Evolutionary conservation across 2,888 invertebrate species (phyloP).

Genomic region (Sminthurides aquaticus): DNA sequence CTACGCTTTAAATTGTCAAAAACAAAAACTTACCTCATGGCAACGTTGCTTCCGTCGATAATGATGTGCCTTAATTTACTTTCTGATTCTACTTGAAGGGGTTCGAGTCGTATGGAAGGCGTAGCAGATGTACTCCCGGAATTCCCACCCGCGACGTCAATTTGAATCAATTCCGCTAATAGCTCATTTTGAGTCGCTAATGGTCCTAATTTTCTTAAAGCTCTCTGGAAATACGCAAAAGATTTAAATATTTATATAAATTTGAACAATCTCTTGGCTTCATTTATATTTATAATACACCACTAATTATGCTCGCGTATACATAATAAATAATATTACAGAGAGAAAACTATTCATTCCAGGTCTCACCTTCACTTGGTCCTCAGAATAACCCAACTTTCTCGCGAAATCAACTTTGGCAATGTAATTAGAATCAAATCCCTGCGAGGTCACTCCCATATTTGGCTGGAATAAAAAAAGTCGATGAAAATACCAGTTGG

Average conservation of each 20-base stretch:
- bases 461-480: not conserved
- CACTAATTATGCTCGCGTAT: too few relatives aligned
- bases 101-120: conserved; percentile 10
- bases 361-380: conserved; percentile 65
- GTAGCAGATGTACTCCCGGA: not conserved
- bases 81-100: conserved; percentile 10
- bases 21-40: conserved; percentile 77
- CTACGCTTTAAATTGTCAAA: too few relatives aligned
- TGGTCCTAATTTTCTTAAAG: conserved; percentile 73
- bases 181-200: conserved; percentile 80
- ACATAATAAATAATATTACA: too few relatives aligned
- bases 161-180: conserved; percentile 76
- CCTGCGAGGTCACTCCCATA: conserved; percentile 1
- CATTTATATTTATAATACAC: too few relatives aligned
- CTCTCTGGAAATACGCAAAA: conserved; percentile 48
- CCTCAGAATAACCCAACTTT: conserved; percentile 85
- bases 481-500: not conserved
- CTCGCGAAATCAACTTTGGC: conserved; percentile 80
- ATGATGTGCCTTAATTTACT: conserved; percentile 62
- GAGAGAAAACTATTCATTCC: too few relatives aligned
- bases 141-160: conserved; percentile 48
- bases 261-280: not conserved
- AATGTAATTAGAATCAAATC: conserved; percentile 46
- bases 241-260: not conserved
- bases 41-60: conserved; percentile 90